These are phyloP conservation scores for Rhinichthys klamathensis DNA, from an alignment of 2,113 vertebrate species.

Conservation along the genomic window DNA sequence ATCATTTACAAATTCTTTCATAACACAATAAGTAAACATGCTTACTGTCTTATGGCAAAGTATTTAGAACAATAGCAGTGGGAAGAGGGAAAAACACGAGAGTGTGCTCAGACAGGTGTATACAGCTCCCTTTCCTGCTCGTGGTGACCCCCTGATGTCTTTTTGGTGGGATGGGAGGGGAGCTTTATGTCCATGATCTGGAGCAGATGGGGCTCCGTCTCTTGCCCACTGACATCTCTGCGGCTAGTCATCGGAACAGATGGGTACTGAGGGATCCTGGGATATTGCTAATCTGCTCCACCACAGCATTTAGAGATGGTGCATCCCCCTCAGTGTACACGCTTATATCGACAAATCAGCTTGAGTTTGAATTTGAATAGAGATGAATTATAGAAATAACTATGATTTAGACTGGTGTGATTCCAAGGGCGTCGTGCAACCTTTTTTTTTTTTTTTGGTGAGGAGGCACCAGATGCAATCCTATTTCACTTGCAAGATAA, in stretches of 20 bases:
- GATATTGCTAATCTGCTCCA: constrained; percentile 68
- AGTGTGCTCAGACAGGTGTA: constrained; percentile 24
- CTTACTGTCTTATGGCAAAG: background rate
- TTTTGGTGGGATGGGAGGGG: constrained; percentile 31
- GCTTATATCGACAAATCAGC: constrained; percentile 42
- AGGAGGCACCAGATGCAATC: background rate
- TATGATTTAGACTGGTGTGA: background rate
- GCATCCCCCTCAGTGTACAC: constrained; percentile 32
- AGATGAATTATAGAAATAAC: constrained; percentile 2
- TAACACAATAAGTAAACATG: background rate
- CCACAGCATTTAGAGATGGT: constrained; percentile 27
- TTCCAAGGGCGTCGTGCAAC: background rate
- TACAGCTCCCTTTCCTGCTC: constrained; percentile 12
- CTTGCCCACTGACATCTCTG: constrained; percentile 47
- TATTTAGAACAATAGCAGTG: background rate
- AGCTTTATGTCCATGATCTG: constrained; percentile 35
- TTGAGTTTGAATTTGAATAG: constrained; percentile 26
- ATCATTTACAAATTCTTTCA: background rate
- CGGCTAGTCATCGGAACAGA: constrained; percentile 62
- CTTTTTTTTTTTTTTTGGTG: background rate
- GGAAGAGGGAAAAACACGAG: background rate
- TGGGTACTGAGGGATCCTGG: constrained; percentile 66
- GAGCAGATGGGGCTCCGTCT: constrained; percentile 66
- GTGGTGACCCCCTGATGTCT: constrained; percentile 15
- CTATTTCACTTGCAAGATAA: background rate